Base-by-base conservation (phyloP, 1,140 invertebrate genomes). In the Drosophila prosaltans region DNA sequence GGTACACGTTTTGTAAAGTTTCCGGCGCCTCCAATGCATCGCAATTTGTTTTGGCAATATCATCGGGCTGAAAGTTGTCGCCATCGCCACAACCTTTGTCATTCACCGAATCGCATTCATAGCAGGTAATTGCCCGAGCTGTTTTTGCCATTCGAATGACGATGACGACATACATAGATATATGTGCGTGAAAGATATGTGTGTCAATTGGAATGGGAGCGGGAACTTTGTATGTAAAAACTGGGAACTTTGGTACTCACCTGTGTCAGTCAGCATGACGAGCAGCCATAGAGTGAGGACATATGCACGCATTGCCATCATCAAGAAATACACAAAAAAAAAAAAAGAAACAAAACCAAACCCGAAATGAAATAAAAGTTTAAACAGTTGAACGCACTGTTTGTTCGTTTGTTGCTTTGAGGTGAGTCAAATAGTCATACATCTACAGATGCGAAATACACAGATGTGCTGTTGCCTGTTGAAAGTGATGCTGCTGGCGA, bases 91-190 rank as follows among this genome's bases (percentile, higher is more conserved):
- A 91, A 61, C 77, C 78, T 30, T 62, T 65, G 61, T 91, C 79
- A 69, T 79, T 86, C 39, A 84, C 54, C 41, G 90, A 90, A 74
- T 91, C 90, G 66, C 90, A 91, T 73, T 90, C 85, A 58, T 81
- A 91, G 82, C 90, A 91, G 51, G 61, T 86, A 73, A 91, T 91
- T 61, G 84, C 79, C 57, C 63, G 41, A 58, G 67, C 80, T 90
- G 64, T 9, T 3, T 32, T 32, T 26, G 10, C 9, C 7, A 43
- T n/a, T 36, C 32, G 5, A 9, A 57, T 36, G 66, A 55, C 32
- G 81, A 81, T 84, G 78, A 81, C 82, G 70, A 80, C 72, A 88
- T 73, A 16, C 16, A 16, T 16, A 16, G 16, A 16, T 16, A 16
- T 16, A 62, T 58, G 58, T 69, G 57, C 32, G 36, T 59, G 32